A percentile compares a stretch with the other conserved stretches of the same genome.
phyloP scores from a whole-genome alignment of 2,888 invertebrate genomes.

The Synanthedon formicaeformis region DNA sequence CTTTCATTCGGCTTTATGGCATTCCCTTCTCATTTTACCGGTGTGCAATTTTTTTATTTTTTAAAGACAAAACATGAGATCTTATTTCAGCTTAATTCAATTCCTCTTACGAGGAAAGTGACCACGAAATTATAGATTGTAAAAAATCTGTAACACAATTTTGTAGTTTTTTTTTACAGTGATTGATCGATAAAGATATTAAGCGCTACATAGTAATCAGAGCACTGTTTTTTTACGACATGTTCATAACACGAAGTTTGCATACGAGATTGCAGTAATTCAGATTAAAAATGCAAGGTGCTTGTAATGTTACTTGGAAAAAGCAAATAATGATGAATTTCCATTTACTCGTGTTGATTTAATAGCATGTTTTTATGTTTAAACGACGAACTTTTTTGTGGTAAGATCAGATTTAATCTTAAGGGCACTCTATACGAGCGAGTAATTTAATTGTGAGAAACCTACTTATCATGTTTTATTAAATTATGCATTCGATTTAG shows the following conservation, averaged over 20 bases:
- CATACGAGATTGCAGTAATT: background rate
- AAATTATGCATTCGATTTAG: too few relatives aligned
- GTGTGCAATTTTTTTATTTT: background rate
- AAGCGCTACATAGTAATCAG: background rate
- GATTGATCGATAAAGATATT: conserved; percentile 4
- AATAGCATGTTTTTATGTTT: too few relatives aligned
- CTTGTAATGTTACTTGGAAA: too few relatives aligned
- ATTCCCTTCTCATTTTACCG: background rate
- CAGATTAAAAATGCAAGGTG: background rate
- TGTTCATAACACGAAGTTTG: background rate
- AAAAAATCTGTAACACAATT: background rate
- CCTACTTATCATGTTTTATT: too few relatives aligned
- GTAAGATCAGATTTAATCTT: too few relatives aligned
- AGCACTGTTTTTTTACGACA: background rate
- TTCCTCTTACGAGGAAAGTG: background rate
- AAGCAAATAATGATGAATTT: too few relatives aligned
- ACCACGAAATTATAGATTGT: background rate
- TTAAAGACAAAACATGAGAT: too few relatives aligned
- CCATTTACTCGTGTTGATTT: too few relatives aligned
- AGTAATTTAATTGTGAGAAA: too few relatives aligned
- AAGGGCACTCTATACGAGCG: too few relatives aligned
- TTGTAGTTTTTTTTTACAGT: background rate
- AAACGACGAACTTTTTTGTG: too few relatives aligned
- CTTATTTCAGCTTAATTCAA: background rate
- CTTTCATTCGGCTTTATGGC: background rate